Evolutionary conservation across 2,113 vertebrate species (phyloP).

Genomic region (Equus quagga): DNA sequence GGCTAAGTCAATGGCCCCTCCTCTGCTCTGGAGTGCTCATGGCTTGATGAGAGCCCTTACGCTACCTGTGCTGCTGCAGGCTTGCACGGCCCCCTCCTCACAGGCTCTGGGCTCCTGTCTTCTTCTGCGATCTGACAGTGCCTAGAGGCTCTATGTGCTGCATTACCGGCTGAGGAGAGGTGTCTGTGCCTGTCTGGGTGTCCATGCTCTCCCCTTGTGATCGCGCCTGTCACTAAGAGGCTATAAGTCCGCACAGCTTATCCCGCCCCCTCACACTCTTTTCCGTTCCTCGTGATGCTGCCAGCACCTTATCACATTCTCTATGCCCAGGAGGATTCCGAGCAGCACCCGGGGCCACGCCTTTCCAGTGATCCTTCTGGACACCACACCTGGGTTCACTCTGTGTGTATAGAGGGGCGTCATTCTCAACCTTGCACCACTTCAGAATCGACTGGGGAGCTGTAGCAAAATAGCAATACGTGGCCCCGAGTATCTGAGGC

Average conservation of each 20-base stretch:
- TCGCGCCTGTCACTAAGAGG: neutral
- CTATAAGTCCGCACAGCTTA: neutral
- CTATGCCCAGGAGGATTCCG: neutral
- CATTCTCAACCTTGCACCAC: neutral
- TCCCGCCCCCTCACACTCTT: neutral
- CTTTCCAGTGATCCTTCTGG: neutral
- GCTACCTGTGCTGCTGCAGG: neutral
- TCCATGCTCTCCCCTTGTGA: neutral
- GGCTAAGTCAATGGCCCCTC: neutral
- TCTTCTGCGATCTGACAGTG: neutral
- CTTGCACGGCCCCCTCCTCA: accelerated
- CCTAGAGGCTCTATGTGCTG: neutral
- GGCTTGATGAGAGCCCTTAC: neutral
- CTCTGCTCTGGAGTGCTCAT: neutral
- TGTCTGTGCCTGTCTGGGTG: neutral
- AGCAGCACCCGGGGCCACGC: neutral
- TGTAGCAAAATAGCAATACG: neutral
- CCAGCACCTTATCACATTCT: neutral
- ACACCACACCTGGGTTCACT: neutral
- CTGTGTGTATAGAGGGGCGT: neutral
- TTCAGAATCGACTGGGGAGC: neutral
- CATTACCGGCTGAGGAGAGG: neutral
- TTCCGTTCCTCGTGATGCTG: neutral
- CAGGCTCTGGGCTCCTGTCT: neutral
- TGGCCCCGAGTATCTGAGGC: neutral